Percentiles rank a stretch among this genome's conserved stretches.
Evolutionary conservation across 2,113 vertebrate species (phyloP).

Genomic region (Bos taurus): ARS-UCD2.0 NC_037347.1:68664501-68665000

Average conservation of each 20-base stretch:
- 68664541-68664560: neutral
- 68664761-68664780: neutral
- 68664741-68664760: neutral
- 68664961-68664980: rapidly evolving
- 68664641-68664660: neutral
- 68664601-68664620: neutral
- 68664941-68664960: rapidly evolving
- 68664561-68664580: rapidly evolving
- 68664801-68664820: neutral
- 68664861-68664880: neutral
- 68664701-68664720: neutral
- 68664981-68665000: rapidly evolving
- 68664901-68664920: neutral
- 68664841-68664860: neutral
- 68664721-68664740: neutral
- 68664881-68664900: neutral
- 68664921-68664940: neutral
- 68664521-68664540: neutral
- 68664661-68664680: no score
- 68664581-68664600: neutral
- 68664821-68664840: neutral
- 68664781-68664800: neutral
- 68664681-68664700: neutral
- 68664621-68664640: neutral
- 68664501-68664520: neutral